Evolutionary conservation across 2,113 vertebrate genomes (phyloP), one percentile per base, ranked within the genome.

Genomic region (Poeciliopsis occidentalis): DNA sequence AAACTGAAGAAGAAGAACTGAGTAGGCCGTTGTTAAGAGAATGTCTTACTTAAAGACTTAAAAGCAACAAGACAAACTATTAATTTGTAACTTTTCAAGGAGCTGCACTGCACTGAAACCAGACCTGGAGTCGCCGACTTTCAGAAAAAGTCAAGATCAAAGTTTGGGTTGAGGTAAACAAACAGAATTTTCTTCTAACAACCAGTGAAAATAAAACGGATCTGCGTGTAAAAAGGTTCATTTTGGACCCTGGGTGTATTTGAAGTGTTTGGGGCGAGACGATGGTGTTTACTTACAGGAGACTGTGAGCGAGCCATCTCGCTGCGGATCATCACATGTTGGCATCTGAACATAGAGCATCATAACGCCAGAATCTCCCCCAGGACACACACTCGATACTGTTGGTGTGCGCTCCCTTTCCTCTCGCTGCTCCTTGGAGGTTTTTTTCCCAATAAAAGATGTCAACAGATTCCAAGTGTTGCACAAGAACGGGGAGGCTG

Each of bases 381-480:
- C 69, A 15, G 87, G 92, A 85, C 26, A 75, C 76, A 78, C 71
- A 91, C 82, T 74, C 78, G 91, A 93, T 88, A 92, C 89, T 79
- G 85, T 85, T 87, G 85, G 63, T 75, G 71, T 61, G 71, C 71
- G 76, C 82, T 73, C 80, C 70, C 81, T 89, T 87, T 70, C 78
- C 67, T 69, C 67, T 22, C 29, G 67, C n/a, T 69, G 68, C 51
- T 66, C 67, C 26, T 51, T 73, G 64, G 62, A 87, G 34, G 34
- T 37, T 37, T 76, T 80, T 85, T 85, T 87, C 81, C 81, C 79
- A 78, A 76, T 69, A 71, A 74, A 47, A 86, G 65, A 75, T 69
- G 73, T 81, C 67, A 80, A 54, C 62, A 65, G n/a, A 79, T 12
- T 41, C 62, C 77, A 81, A 79, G 60, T 78, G 75, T 87, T 87